phyloP scores from a whole-genome alignment of 2,888 invertebrate genomes.

The Lacanobia oleracea region DNA sequence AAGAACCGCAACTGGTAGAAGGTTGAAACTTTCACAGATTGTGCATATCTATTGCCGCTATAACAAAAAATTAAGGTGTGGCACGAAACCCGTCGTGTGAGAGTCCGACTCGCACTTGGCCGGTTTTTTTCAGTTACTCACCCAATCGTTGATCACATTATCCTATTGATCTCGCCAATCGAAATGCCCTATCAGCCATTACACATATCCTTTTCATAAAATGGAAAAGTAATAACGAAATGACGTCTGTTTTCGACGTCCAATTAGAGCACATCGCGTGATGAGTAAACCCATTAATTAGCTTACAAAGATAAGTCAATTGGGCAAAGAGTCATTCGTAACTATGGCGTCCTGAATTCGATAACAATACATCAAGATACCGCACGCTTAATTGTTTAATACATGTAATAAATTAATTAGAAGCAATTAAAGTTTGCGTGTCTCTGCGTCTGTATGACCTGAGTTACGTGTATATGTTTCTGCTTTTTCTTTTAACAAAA shows the following conservation, averaged over 20 bases:
- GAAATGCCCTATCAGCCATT: slow-evolving; percentile 55
- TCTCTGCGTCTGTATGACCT: slow-evolving; percentile 76
- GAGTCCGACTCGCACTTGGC: too few species aligned
- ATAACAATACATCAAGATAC: slow-evolving; percentile 88
- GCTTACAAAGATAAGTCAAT: slow-evolving; percentile 88
- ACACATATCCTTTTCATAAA: slow-evolving; percentile 62
- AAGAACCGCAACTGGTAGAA: too few species aligned
- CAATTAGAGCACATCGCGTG: slow-evolving; percentile 86
- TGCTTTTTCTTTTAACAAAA: slow-evolving; percentile 74
- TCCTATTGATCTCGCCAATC: slow-evolving; percentile 40
- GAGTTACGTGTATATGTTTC: slow-evolving; percentile 76
- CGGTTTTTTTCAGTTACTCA: slow-evolving; percentile 1
- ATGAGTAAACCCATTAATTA: slow-evolving; percentile 85
- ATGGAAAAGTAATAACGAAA: slow-evolving; percentile 75
- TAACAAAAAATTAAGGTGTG: too few species aligned
- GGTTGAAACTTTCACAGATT: too few species aligned
- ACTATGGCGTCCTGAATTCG: slow-evolving; percentile 82
- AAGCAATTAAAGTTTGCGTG: slow-evolving; percentile 88
- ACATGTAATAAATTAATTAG: slow-evolving; percentile 90
- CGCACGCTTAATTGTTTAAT: slow-evolving; percentile 88
- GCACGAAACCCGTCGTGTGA: too few species aligned
- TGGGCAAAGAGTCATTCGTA: slow-evolving; percentile 80
- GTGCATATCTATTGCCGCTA: too few species aligned
- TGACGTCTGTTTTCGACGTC: slow-evolving; percentile 75
- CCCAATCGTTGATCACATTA: slow-evolving; percentile 28